phyloP scores from a whole-genome alignment of 1,140 invertebrate species.

The Ganaspis sp. region DNA sequence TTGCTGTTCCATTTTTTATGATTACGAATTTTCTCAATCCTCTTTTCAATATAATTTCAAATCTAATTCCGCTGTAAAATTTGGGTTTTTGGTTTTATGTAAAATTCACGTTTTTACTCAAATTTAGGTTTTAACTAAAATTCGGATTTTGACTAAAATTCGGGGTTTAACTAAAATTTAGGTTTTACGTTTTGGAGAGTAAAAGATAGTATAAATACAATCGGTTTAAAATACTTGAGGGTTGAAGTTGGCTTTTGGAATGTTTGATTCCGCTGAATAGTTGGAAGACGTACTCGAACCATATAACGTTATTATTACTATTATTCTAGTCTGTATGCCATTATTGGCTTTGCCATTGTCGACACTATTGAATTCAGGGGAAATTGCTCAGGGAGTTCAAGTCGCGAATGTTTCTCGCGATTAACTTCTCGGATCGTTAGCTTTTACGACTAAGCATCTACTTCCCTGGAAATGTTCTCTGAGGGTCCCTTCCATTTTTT shows the following conservation, averaged over 20 bases:
- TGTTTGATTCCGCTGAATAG: background rate
- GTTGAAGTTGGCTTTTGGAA: background rate
- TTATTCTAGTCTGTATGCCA: conserved; percentile 46
- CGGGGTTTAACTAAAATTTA: too few relatives aligned
- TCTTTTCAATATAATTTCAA: too few relatives aligned
- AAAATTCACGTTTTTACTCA: too few relatives aligned
- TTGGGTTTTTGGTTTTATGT: too few relatives aligned
- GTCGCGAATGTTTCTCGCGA: conserved; percentile 54
- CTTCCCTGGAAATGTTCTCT: conserved; percentile 45
- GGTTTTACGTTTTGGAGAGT: too few relatives aligned
- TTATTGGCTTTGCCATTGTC: conserved; percentile 53
- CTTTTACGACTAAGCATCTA: conserved; percentile 54
- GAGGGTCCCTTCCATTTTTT: conserved; percentile 32
- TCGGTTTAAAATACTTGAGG: too few relatives aligned
- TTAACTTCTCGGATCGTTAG: conserved; percentile 56
- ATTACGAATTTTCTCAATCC: too few relatives aligned
- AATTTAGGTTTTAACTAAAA: too few relatives aligned
- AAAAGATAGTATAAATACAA: too few relatives aligned
- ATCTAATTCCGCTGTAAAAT: too few relatives aligned
- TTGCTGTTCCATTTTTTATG: too few relatives aligned
- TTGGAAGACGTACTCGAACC: conserved; percentile 32
- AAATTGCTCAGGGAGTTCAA: conserved; percentile 54
- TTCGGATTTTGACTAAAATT: too few relatives aligned
- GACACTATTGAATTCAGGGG: conserved; percentile 50
- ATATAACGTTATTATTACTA: conserved; percentile 43